These are phyloP conservation scores for Myotis daubentonii DNA, from an alignment of 2,797 vertebrate species.

Conservation along the genomic window DNA sequence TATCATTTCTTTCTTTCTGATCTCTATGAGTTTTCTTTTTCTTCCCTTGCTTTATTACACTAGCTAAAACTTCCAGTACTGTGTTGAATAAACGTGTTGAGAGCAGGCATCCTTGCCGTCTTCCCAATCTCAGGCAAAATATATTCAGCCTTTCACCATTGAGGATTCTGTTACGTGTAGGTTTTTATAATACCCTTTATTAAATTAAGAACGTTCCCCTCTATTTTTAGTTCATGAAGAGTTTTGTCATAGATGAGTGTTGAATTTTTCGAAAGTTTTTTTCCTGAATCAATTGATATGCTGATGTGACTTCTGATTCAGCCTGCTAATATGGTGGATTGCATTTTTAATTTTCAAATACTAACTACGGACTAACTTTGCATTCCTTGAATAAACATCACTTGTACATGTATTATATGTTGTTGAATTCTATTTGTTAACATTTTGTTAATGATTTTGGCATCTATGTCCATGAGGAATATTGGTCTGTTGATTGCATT, in stretches of 20 bases:
- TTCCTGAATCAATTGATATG: not conserved
- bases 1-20: constrained; percentile 19
- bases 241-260: not conserved
- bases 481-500: not conserved
- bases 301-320: not conserved
- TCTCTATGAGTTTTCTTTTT: not conserved
- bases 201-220: not conserved
- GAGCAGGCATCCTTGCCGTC: not conserved
- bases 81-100: not conserved
- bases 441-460: not conserved
- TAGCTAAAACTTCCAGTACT: not conserved
- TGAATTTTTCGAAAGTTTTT: not conserved
- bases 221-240: not conserved
- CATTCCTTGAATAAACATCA: not conserved
- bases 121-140: not conserved
- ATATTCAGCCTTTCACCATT: not conserved
- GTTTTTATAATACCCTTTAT: not conserved
- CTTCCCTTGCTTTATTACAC: not conserved
- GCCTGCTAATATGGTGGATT: not conserved
- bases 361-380: not conserved
- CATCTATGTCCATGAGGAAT: not conserved
- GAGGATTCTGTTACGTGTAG: not conserved
- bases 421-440: not conserved
- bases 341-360: constrained; percentile 8
- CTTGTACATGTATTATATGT: not conserved